phyloP scores from a whole-genome alignment of 2,113 vertebrate genomes.

The Oryzias celebensis region DNA sequence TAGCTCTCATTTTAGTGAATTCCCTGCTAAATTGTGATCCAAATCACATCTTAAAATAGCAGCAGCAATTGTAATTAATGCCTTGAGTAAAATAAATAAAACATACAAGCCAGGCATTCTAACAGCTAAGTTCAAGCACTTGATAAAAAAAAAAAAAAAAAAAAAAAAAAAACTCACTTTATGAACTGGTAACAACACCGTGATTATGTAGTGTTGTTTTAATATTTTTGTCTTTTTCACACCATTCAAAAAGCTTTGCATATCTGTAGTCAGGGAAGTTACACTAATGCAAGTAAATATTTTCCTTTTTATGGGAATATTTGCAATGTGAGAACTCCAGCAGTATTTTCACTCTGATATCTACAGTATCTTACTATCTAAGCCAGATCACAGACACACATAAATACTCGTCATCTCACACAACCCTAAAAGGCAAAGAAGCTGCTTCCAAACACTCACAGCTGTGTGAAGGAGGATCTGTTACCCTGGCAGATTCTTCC shows the following conservation, averaged over 20 bases:
- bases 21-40: no score
- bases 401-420: slow-evolving; percentile 18
- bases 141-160: no score
- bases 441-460: slow-evolving; percentile 2
- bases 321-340: slow-evolving; percentile 18
- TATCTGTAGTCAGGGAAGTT: slow-evolving; percentile 13
- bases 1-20: no score
- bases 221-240: not conserved
- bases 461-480: slow-evolving; percentile 2
- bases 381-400: slow-evolving; percentile 12
- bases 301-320: slow-evolving; percentile 40
- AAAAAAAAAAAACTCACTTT: no score
- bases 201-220: not conserved
- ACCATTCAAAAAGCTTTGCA: not conserved
- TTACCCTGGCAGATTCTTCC: slow-evolving; percentile 1
- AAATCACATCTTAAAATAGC: no score
- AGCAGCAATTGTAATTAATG: no score
- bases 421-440: slow-evolving; percentile 32
- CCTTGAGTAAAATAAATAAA: no score
- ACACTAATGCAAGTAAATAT: not conserved
- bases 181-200: not conserved
- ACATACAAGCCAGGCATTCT: no score
- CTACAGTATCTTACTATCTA: not conserved
- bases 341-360: slow-evolving; percentile 7
- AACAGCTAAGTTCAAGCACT: no score